Evolutionary conservation across 2,797 vertebrate genomes (phyloP).

Genomic region (Siniperca obscura): DNA sequence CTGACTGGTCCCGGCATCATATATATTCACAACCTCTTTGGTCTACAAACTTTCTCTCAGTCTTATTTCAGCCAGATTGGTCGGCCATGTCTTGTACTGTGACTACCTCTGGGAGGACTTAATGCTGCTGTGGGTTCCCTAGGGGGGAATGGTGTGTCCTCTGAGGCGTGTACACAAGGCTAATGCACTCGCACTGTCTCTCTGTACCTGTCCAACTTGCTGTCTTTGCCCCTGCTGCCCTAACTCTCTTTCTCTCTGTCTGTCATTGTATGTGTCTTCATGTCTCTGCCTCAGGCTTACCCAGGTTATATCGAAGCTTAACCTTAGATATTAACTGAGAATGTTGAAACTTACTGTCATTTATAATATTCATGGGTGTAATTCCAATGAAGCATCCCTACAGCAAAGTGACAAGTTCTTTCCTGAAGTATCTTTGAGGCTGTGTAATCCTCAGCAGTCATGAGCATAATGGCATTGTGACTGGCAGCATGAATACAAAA

Average conservation of each 20-base stretch:
- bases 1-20: constrained; percentile 19
- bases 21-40: constrained; percentile 45
- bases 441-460: constrained; percentile 30
- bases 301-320: constrained; percentile 27
- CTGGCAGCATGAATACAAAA: constrained; percentile 68
- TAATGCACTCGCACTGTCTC: constrained; percentile 67
- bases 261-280: constrained; percentile 17
- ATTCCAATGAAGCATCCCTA: constrained; percentile 40
- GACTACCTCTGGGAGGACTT: constrained; percentile 55
- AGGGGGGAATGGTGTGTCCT: constrained; percentile 49
- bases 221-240: constrained; percentile 27
- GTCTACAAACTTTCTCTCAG: constrained; percentile 38
- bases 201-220: constrained; percentile 56
- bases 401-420: constrained; percentile 53
- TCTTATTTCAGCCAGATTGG: constrained; percentile 50
- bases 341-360: constrained; percentile 53
- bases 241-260: constrained; percentile 20
- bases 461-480: constrained; percentile 62
- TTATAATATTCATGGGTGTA: constrained; percentile 55
- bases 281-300: constrained; percentile 30
- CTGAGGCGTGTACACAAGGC: constrained; percentile 70
- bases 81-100: constrained; percentile 44
- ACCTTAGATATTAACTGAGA: constrained; percentile 28
- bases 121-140: constrained; percentile 45
- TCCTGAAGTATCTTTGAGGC: constrained; percentile 50